Evolutionary conservation across 2,888 invertebrate species (phyloP), one percentile per base, ranked within the genome.

Genomic region (Drosophila meridionalis): DNA sequence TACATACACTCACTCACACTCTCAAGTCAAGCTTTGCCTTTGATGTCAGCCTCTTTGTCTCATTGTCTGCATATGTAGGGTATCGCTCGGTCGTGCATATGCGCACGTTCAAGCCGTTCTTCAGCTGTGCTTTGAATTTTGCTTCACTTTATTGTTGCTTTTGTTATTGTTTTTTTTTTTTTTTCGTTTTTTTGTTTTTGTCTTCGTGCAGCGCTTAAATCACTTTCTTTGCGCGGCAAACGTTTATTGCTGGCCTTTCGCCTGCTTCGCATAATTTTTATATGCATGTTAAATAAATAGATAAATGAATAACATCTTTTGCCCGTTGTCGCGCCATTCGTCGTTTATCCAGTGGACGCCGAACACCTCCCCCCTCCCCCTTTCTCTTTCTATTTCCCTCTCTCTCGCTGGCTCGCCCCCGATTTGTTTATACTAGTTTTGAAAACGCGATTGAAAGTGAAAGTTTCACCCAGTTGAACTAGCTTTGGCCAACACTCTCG

Each of bases 361-460:
- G 20, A 43, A 20, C 2, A 8, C 20, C 20, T 2, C 1, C 8
- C 38, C 38, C 53, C 4, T 0, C 53, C 50, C n/a, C 7, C 42
- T 42, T 42, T 8, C 30, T 9, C 30, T 30, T 2, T 30, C 50
- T 11, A n/a, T n/a, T 14, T 30, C 28, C 47, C 20, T 14, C 12
- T 30, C 20, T 9, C 11, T 20, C 30, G 5, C 30, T 30, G 6
- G n/a, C 30, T 28, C 34, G 56, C 47, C 42, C 34, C 20, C 66
- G 57, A 55, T 55, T 69, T 34, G 50, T 67, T 64, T 62, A 82
- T 73, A 83, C 89, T 70, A 75, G 83, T 86, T 86, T 83, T 78
- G 61, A 63, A 87, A 88, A 83, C 78, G 88, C 90, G 87, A 90
- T 89, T 83, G 87, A 87, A 89, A 87, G 87, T 87, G 87, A 87